Evolutionary conservation across 2,113 vertebrate species (phyloP), one percentile per base, ranked within the genome.

Genomic region (Oryzias javanicus): DNA sequence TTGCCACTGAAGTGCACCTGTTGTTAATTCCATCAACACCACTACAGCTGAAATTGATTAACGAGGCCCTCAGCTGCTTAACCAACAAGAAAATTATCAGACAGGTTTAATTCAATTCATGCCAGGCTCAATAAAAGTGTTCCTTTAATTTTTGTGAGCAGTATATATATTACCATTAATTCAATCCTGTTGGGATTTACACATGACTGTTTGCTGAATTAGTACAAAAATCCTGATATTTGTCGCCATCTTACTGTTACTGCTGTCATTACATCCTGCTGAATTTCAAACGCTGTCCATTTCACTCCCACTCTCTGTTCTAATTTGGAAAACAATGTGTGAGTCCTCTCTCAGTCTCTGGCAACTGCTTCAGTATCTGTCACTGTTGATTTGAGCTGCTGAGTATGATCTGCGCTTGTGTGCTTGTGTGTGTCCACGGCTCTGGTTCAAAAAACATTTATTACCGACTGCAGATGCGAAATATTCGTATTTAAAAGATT

Each of bases 341-440:
- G 52, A 70, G 72, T 72, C 59, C 60, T 63, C 51, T 65, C 53
- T 64, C 60, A 42, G 53, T 78, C 13, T 72, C 67, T 78, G 74
- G 60, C 63, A 82, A 54, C 58, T 68, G 53, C 64, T 5, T 40
- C 47, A 51, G 53, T 58, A 71, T 80, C 69, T 69, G 71, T 74
- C 78, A 64, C 64, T 55, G 60, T 63, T 71, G 53, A 56, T 68
- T 65, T 60, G 67, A 78, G 80, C 71, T 60, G 78, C 63, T 25
- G 58, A 57, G 54, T 74, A 49, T 13, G 66, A 59, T 49, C 14
- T 29, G 47, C 60, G 70, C 10, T 15, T 40, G 45, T 41, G 35
- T 55, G 14, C 64, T 19, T 52, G 66, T 15, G 24, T 49, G 25
- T 60, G 52, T 4, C 25, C 46, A 45, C 61, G 47, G 72, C 54